These are phyloP conservation scores for Trachythela sp. DNA, from an alignment of 64 coral and sea anemone species.

Conservation along the genomic window DNA sequence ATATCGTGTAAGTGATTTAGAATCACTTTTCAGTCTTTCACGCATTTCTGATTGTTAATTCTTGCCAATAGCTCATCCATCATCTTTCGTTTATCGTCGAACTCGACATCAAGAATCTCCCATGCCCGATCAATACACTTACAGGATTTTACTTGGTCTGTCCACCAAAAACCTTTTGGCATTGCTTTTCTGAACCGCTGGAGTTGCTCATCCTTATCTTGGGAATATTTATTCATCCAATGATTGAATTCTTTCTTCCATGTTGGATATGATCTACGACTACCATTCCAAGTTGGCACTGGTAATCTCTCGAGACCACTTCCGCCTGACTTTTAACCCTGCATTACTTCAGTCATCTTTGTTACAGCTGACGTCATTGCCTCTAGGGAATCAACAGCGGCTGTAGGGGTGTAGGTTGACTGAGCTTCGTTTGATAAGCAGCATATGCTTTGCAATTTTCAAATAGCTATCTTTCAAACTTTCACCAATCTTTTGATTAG, in stretches of 20 bases:
- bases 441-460: not conserved
- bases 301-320: slow-evolving; percentile 19
- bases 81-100: slow-evolving; percentile 15
- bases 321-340: not conserved
- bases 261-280: slow-evolving; percentile 14
- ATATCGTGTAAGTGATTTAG: slow-evolving; percentile 30
- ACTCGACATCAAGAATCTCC: slow-evolving; percentile 26
- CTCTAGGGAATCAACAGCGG: not conserved
- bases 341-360: not conserved
- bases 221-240: slow-evolving; percentile 33
- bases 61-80: slow-evolving; percentile 21
- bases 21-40: slow-evolving; percentile 25
- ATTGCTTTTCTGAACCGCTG: slow-evolving; percentile 34
- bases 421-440: not conserved
- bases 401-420: not conserved
- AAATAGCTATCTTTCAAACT: not conserved
- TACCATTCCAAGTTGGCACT: slow-evolving; percentile 28
- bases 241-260: slow-evolving; percentile 29
- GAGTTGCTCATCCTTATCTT: slow-evolving; percentile 36
- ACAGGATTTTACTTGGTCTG: not conserved
- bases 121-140: not conserved
- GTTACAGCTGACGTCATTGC: not conserved
- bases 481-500: not conserved
- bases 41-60: slow-evolving; percentile 13
- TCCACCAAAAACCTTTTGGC: slow-evolving; percentile 23